Evolutionary conservation across 2,113 vertebrate genomes (phyloP).

Genomic region (Psammodynastes pulverulentus): DNA sequence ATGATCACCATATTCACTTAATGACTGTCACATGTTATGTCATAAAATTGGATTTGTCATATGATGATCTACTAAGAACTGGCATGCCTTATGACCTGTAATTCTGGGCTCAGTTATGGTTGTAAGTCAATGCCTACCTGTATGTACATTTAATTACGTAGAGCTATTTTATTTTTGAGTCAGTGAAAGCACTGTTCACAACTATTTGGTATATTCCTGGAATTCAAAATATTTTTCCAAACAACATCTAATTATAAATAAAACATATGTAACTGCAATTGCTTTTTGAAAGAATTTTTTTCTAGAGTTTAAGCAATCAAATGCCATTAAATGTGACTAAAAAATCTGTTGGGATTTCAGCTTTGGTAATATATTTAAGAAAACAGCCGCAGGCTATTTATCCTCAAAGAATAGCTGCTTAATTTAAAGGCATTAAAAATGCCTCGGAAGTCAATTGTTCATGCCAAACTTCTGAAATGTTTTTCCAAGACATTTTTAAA

Average conservation of each 20-base stretch:
- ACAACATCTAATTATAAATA: background rate
- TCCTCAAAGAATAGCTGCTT: background rate
- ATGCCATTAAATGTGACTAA: background rate
- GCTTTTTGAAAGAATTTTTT: background rate
- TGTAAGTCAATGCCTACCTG: background rate
- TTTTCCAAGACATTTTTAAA: background rate
- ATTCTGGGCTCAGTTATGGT: background rate
- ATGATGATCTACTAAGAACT: background rate
- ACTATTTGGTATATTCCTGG: background rate
- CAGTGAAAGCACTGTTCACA: background rate
- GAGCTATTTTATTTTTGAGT: background rate
- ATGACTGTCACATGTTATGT: background rate
- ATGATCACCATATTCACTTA: background rate
- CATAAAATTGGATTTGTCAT: background rate
- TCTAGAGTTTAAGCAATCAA: constrained; percentile 1
- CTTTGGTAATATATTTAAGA: constrained; percentile 18
- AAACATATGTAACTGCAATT: background rate
- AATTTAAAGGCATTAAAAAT: constrained; percentile 1
- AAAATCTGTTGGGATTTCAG: background rate
- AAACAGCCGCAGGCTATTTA: constrained; percentile 15
- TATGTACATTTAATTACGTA: background rate
- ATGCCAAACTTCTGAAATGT: background rate
- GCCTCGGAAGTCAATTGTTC: background rate
- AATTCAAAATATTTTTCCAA: background rate
- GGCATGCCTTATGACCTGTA: background rate